Evolutionary conservation across 2,888 invertebrate species (phyloP).

Genomic region (Scrobipalpa costella): DNA sequence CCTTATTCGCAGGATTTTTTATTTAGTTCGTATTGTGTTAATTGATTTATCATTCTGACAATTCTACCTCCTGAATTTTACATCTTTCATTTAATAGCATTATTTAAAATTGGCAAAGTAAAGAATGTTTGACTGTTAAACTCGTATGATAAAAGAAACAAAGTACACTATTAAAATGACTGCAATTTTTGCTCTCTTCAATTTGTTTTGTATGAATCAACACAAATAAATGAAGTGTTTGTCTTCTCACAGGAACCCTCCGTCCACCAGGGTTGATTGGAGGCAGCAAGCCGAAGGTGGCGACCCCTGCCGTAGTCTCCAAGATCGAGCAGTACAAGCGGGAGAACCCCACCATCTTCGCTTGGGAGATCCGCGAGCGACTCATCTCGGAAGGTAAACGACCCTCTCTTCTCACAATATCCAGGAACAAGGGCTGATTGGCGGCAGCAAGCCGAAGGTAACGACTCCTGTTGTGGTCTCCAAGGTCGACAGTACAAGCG

Average conservation of each 20-base stretch:
- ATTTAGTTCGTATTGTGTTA: no score
- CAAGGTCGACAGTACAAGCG: slow-evolving; percentile 99
- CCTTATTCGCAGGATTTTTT: no score
- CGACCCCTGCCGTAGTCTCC: slow-evolving; percentile 97
- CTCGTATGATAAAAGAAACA: no score
- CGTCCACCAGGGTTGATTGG: slow-evolving; percentile 95
- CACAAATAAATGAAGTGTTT: no score
- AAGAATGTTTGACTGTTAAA: no score
- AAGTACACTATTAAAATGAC: no score
- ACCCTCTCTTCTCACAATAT: slow-evolving; percentile 81
- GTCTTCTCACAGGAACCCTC: slow-evolving; percentile 86
- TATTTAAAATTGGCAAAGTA: no score
- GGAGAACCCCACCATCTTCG: slow-evolving; percentile 99
- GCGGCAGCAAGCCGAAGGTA: slow-evolving; percentile 98
- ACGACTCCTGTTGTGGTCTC: slow-evolving; percentile 98
- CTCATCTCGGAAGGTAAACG: slow-evolving; percentile 96
- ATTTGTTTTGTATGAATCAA: no score
- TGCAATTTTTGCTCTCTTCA: no score
- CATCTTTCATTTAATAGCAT: no score
- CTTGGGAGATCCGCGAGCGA: slow-evolving; percentile 99
- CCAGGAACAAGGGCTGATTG: slow-evolving; percentile 94
- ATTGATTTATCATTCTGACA: no score
- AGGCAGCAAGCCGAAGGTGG: slow-evolving; percentile 98
- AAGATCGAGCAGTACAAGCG: slow-evolving; percentile 99
- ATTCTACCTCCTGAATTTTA: no score